These are phyloP conservation scores for Tokudaia muenninki DNA, from an alignment of 2,797 vertebrate species.

Conservation along the genomic window DNA sequence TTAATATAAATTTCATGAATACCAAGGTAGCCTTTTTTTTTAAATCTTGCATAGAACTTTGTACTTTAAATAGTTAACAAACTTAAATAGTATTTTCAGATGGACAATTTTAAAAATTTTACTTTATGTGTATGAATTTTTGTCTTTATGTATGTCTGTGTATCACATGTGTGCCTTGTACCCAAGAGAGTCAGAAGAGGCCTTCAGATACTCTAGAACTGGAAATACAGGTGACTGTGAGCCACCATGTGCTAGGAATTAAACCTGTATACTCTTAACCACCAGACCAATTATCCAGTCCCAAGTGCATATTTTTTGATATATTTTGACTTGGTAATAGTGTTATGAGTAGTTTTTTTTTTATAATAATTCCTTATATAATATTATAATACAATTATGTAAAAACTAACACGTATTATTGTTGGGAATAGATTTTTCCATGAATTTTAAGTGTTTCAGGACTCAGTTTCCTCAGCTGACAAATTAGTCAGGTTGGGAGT, in stretches of 20 bases:
- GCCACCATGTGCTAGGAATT: not conserved
- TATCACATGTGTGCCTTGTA: not conserved
- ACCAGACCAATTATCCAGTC: not conserved
- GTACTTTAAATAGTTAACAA: not conserved
- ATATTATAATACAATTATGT: not conserved
- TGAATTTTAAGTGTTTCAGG: not conserved
- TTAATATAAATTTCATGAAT: constrained; percentile 28
- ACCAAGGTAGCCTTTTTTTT: not conserved
- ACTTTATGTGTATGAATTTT: not conserved
- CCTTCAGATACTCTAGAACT: not conserved
- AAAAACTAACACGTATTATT: not conserved
- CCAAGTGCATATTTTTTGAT: not conserved
- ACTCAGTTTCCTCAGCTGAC: not conserved
- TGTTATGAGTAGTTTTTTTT: constrained; percentile 28
- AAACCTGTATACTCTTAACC: not conserved
- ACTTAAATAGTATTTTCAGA: constrained; percentile 26
- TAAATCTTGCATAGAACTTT: not conserved
- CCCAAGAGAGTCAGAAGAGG: not conserved
- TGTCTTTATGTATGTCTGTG: not conserved
- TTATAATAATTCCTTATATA: not conserved
- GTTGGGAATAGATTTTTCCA: not conserved
- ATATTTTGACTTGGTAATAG: not conserved
- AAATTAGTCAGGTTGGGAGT: not conserved
- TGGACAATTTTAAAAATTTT: not conserved
- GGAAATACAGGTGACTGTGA: not conserved